Evolutionary conservation across 2,888 invertebrate genomes (phyloP).

Genomic region (Nineta flava): DNA sequence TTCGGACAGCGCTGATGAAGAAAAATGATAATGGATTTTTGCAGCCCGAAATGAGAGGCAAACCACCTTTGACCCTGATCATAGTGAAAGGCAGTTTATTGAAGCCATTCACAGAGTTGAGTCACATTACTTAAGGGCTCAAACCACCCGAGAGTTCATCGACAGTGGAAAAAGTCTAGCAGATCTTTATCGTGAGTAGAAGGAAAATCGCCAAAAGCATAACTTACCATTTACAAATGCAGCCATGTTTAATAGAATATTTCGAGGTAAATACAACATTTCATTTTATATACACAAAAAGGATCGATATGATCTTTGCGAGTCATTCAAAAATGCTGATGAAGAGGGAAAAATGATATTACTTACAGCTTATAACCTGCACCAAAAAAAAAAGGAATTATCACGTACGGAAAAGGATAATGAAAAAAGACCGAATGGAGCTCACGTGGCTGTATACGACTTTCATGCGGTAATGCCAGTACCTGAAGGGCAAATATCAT

Average conservation of each 20-base stretch:
- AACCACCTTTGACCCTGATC: constrained; percentile 12
- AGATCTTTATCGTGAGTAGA: constrained; percentile 15
- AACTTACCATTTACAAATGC: constrained; percentile 9
- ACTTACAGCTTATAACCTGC: constrained; percentile 5
- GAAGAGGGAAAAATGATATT: constrained; percentile 11
- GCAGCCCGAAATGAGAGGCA: constrained; percentile 8
- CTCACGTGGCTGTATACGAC: constrained; percentile 10
- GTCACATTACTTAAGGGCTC: constrained; percentile 12
- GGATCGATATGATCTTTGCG: constrained; percentile 12
- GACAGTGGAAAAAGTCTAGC: constrained; percentile 15
- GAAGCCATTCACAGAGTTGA: constrained; percentile 14
- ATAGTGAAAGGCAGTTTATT: constrained; percentile 12
- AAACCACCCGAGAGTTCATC: constrained; percentile 13
- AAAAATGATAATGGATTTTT: constrained; percentile 8
- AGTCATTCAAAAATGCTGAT: constrained; percentile 10
- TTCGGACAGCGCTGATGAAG: constrained; percentile 11
- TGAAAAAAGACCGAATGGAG: not conserved
- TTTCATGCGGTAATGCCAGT: constrained; percentile 12
- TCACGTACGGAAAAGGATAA: constrained; percentile 2
- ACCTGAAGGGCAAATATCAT: constrained; percentile 12
- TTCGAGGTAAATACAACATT: constrained; percentile 11
- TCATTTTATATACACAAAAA: constrained; percentile 12
- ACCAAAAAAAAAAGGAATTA: constrained; percentile 1
- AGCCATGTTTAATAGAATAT: constrained; percentile 10
- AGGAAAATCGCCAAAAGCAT: constrained; percentile 9